These are phyloP conservation scores for Eumerus sabulonum DNA, from an alignment of 2,888 invertebrate genomes.

Conservation along the genomic window DNA sequence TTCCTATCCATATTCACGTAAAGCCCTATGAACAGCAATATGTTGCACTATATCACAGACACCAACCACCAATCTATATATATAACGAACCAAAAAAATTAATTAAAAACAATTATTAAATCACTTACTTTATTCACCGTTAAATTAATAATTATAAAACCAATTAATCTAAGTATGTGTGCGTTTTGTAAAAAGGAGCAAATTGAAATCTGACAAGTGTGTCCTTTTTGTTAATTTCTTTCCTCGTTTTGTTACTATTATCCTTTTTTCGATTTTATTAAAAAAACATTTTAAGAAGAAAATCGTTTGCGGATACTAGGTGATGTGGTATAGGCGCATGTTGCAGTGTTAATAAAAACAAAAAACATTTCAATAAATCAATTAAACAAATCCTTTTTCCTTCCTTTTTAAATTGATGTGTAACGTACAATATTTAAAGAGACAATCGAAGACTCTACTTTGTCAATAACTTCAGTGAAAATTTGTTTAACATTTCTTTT, in stretches of 20 bases:
- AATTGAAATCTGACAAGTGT: slow-evolving; percentile 19
- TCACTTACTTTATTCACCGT: slow-evolving; percentile 26
- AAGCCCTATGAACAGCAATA: slow-evolving; percentile 51
- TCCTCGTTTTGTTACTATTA: slow-evolving; percentile 11
- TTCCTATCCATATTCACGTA: slow-evolving; percentile 48
- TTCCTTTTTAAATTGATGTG: slow-evolving; percentile 46
- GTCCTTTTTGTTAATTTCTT: slow-evolving; percentile 34
- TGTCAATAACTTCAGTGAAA: slow-evolving; percentile 52
- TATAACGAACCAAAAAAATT: slow-evolving; percentile 13
- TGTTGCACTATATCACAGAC: slow-evolving; percentile 67
- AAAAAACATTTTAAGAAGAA: slow-evolving; percentile 1
- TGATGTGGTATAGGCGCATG: slow-evolving; percentile 68
- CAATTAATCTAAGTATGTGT: slow-evolving; percentile 39
- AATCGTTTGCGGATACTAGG: slow-evolving; percentile 48
- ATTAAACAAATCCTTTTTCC: slow-evolving; percentile 43
- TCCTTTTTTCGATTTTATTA: slow-evolving; percentile 14
- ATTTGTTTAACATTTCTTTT: background rate
- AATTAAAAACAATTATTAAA: slow-evolving; percentile 14
- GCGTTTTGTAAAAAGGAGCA: slow-evolving; percentile 27
- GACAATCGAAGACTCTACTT: slow-evolving; percentile 47
- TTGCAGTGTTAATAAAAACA: slow-evolving; percentile 51
- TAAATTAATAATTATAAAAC: slow-evolving; percentile 8
- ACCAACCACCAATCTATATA: slow-evolving; percentile 47
- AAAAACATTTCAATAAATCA: background rate
- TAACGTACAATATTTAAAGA: slow-evolving; percentile 12